Evolutionary conservation across 2,113 vertebrate species (phyloP).

Genomic region (Cygnus atratus): DNA sequence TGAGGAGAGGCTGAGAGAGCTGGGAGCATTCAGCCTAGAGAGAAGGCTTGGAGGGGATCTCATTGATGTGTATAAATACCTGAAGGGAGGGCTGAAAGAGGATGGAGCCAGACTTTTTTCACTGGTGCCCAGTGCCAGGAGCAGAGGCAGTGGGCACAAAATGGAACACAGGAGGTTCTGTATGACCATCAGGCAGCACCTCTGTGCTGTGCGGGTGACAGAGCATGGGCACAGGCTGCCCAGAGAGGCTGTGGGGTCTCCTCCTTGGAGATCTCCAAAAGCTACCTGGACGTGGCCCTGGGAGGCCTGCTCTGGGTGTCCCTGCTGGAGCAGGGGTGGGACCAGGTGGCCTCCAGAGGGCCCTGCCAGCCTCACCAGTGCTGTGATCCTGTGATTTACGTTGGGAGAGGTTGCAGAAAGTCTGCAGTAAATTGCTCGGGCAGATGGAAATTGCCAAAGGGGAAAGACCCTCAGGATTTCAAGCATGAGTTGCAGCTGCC

Average conservation of each 20-base stretch:
- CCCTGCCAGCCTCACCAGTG: background rate
- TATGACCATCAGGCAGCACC: background rate
- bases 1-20: no score
- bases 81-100: background rate
- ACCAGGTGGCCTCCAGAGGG: no score
- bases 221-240: background rate
- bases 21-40: background rate
- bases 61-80: background rate
- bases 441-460: background rate
- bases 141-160: background rate
- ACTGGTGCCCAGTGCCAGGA: background rate
- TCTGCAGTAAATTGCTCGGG: fast-evolving
- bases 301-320: background rate
- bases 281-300: background rate
- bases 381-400: background rate
- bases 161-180: no score
- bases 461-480: background rate
- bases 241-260: background rate
- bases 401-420: background rate
- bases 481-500: background rate
- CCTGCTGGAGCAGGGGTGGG: background rate
- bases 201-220: background rate
- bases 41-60: background rate
- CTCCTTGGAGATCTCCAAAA: background rate
- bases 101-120: background rate